Base-by-base conservation (phyloP, 2,888 invertebrate species). In the Panopea generosa region DNA sequence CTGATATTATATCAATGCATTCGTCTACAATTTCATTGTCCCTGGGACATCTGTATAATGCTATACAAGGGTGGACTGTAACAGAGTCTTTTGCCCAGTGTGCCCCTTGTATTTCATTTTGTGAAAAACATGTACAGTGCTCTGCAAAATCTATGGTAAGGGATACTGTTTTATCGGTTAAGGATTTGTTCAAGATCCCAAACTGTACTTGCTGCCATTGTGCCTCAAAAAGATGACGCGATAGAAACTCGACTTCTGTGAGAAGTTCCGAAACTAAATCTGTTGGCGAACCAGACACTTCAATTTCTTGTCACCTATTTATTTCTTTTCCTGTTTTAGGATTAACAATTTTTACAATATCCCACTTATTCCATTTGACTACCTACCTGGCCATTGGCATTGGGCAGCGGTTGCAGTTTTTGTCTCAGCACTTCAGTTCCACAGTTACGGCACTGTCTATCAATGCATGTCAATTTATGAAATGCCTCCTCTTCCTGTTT, bases 81-180 rank as follows among this genome's bases (percentile, higher is more conserved):
- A 78, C 73, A 40, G 65, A 63, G 14, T 79, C 71, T 38, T 74
- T 62, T 11, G 71, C 27, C 75, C 79, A 79, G 57, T 79, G 79
- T 18, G 79, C 79, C 14, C 59, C 66, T 20, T 79, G 79, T 16
- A 79, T 61, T 29, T 79, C 75, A 61, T 76, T 65, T 69, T 79
- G 75, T 24, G 20, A 52, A 20, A 60, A 63, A 50, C 74, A 78
- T 20, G 67, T 49, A 27, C 57, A 79, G 38, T 79, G 75, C 29
- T 79, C 75, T 16, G 75, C 75, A 62, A 72, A 79, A 29, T 79
- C 73, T 20, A 57, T 45, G 20, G 69, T 66, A 18, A 76, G 0
- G 22, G 69, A 61, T 14, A 74, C 50, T 27, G 67, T 26, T 4
- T 68, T 60, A 1, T 1, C 22, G n/a, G 62, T 57, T 20, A 75